These are phyloP conservation scores for Lathamus discolor DNA, from an alignment of 2,113 vertebrate genomes.

Conservation along the genomic window DNA sequence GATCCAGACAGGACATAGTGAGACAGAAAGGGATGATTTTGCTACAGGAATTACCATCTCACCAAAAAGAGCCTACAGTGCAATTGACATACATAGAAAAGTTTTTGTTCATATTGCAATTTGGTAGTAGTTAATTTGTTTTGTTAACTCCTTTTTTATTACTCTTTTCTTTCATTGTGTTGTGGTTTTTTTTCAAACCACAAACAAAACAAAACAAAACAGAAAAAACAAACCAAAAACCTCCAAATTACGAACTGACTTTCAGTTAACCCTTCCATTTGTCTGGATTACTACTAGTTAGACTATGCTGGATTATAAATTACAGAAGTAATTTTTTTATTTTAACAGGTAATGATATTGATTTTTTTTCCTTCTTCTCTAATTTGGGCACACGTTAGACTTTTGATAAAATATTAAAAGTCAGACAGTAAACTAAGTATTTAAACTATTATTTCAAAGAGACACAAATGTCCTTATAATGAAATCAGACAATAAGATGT, in stretches of 20 bases:
- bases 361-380: not conserved
- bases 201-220: not conserved
- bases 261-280: not conserved
- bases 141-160: not conserved
- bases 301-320: not conserved
- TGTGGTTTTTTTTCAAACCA: not conserved
- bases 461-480: not conserved
- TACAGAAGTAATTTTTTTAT: not conserved
- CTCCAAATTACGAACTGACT: not conserved
- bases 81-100: not conserved
- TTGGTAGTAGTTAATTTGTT: not conserved
- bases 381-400: accelerated
- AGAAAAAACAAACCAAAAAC: not conserved
- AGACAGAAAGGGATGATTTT: not conserved
- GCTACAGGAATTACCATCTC: not conserved
- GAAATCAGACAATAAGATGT: not conserved
- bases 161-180: not conserved
- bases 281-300: not conserved
- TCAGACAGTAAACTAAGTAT: not conserved
- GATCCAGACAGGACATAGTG: not conserved
- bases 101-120: not conserved
- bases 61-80: accelerated
- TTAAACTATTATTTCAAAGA: not conserved
- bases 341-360: not conserved
- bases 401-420: not conserved